Evolutionary conservation across 2,888 invertebrate species (phyloP).

Genomic region (Anodontia alba): DNA sequence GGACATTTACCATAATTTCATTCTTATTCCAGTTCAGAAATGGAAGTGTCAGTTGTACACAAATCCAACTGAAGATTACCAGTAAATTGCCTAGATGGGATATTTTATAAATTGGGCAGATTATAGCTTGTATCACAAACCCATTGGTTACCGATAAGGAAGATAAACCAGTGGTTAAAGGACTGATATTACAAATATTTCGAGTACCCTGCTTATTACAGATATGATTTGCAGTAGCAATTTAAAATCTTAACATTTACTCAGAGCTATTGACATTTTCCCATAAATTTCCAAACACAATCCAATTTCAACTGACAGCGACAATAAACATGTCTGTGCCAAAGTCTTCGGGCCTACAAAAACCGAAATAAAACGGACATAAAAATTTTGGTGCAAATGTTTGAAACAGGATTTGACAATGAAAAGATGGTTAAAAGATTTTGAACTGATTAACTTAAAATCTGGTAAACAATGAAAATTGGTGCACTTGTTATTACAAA

Average conservation of each 20-base stretch:
- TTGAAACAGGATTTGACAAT: neutral
- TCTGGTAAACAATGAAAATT: too few species aligned
- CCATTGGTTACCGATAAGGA: neutral
- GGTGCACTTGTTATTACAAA: too few species aligned
- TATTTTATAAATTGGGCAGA: neutral
- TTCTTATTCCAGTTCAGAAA: too few species aligned
- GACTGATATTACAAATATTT: conserved; percentile 4
- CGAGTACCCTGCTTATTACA: neutral
- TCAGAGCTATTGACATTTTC: conserved; percentile 16
- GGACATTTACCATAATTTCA: too few species aligned
- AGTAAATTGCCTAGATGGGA: neutral
- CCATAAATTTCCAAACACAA: neutral
- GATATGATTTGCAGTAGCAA: conserved; percentile 13
- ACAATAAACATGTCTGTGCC: conserved; percentile 1
- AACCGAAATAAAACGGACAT: conserved; percentile 8
- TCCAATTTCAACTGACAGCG: neutral
- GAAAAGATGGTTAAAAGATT: neutral
- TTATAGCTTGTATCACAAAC: neutral
- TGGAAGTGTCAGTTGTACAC: too few species aligned
- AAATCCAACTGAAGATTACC: too few species aligned
- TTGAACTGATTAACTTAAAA: neutral
- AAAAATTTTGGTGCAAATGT: conserved; percentile 1
- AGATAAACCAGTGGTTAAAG: neutral
- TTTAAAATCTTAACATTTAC: conserved; percentile 17
- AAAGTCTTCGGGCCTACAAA: conserved; percentile 1